Base-by-base conservation (phyloP, 2,113 vertebrate genomes). In the Menura novaehollandiae region DNA sequence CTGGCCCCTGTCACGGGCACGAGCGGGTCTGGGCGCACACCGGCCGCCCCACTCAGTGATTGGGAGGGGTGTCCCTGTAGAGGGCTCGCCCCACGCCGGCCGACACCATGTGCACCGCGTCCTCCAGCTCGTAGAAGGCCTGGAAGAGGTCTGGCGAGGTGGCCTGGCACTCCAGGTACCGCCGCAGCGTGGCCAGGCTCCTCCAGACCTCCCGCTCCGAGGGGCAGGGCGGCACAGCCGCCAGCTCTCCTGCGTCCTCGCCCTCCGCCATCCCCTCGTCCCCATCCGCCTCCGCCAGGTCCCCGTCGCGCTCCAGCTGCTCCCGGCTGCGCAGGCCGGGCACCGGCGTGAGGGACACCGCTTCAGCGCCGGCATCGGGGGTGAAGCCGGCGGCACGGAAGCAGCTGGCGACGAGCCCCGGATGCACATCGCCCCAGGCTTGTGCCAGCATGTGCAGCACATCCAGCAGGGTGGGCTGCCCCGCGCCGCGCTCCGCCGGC, bases 111-210 rank as follows among this genome's bases (percentile, higher is more conserved):
- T 96, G 89, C 47, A 97, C 83, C 0, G 15, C 49, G 0, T 97
- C 97, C 89, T 97, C 96, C 79, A 97, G 85, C 69, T 93, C 60
- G 3, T 97, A 97, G 91, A 97, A 97, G 1, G 91, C 73, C 72
- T 94, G 95, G 89, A 97, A 95, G 43, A 78, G 68, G 10, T 80
- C 56, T 0, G 96, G 89, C 0, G 94, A 81, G 10, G 83, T 94
- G 37, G 91, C 82, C 37, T 93, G 92, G 81, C 91, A 96, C 73
- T 97, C 97, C 76, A 97, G 94, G 80, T 95, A 97, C 44, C 97
- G 82, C 79, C 97, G 72, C 64, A 97, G 88, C 4, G 88, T 96
- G 62, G 95, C 96, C 95, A 97, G 52, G 60, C 97, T 95, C 24
- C 62, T 78, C 95, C 94, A 88, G 4, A 95, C 92, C 69, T 97